A percentile compares a stretch with the other conserved stretches of the same genome.
Evolutionary conservation across 2,113 vertebrate species (phyloP).

Genomic region (Motacilla alba): DNA sequence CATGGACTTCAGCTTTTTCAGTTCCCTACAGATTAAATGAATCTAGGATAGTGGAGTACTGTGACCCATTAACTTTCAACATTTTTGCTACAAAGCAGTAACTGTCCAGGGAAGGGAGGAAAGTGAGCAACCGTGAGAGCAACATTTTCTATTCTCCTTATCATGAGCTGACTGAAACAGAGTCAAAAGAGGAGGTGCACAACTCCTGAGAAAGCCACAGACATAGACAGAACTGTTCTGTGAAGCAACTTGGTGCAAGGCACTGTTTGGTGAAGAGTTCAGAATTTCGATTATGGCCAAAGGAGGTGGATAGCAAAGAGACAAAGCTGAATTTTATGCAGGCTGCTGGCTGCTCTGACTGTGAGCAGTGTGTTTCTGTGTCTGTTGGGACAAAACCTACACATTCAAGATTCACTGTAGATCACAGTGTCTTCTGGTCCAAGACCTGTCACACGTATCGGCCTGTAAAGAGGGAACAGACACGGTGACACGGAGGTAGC

Average conservation of each 20-base stretch:
- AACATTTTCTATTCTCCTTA: background rate
- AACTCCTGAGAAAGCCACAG: background rate
- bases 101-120: background rate
- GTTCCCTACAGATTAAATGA: background rate
- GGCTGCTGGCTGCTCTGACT: background rate
- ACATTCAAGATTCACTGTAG: background rate
- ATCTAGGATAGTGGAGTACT: background rate
- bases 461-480: background rate
- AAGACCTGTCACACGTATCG: rapidly evolving
- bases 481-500: rapidly evolving
- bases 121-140: background rate
- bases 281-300: background rate
- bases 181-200: background rate
- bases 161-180: background rate
- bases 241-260: background rate
- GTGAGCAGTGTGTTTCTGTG: background rate
- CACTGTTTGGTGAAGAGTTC: background rate
- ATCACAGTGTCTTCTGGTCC: background rate
- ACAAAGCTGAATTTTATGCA: background rate
- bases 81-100: background rate
- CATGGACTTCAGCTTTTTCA: background rate
- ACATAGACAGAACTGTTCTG: background rate
- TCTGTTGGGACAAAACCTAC: background rate
- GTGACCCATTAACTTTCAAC: background rate
- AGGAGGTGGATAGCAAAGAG: background rate